These are phyloP conservation scores for Lagothrix lagotricha DNA, from an alignment of 2,797 vertebrate genomes.

Conservation along the genomic window DNA sequence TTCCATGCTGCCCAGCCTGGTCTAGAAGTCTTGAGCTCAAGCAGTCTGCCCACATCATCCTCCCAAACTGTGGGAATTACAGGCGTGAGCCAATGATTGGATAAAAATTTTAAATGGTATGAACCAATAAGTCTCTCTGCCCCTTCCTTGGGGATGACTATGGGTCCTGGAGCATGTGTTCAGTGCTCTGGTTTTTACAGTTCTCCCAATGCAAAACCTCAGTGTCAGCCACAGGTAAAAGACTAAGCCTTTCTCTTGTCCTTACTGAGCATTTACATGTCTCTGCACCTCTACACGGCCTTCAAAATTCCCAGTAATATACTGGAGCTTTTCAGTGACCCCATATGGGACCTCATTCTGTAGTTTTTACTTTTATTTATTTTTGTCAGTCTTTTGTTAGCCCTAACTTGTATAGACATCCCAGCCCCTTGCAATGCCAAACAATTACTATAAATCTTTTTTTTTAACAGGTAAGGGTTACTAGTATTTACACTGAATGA, in stretches of 20 bases:
- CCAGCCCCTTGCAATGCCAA: not conserved
- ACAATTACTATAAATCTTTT: not conserved
- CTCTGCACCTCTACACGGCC: not conserved
- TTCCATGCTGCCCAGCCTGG: not conserved
- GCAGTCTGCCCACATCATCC: not conserved
- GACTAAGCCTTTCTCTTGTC: not conserved
- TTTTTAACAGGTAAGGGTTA: not conserved
- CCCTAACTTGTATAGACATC: not conserved
- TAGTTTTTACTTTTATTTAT: not conserved
- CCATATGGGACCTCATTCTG: not conserved
- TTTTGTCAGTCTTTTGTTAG: not conserved
- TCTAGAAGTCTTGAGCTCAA: not conserved
- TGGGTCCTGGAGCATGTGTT: not conserved
- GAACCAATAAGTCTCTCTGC: not conserved
- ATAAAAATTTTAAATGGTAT: not conserved
- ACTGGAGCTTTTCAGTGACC: not conserved
- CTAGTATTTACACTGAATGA: not conserved
- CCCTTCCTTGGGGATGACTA: not conserved
- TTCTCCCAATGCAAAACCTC: not conserved
- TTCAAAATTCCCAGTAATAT: not conserved
- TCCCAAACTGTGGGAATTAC: not conserved
- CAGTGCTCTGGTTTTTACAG: not conserved
- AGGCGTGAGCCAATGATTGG: not conserved
- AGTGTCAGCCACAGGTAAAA: not conserved
- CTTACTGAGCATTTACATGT: not conserved